A percentile compares a stretch with the other conserved stretches of the same genome.
Conservation (phyloP, 2,888 invertebrate genomes). For the Pammene fasciana region DNA sequence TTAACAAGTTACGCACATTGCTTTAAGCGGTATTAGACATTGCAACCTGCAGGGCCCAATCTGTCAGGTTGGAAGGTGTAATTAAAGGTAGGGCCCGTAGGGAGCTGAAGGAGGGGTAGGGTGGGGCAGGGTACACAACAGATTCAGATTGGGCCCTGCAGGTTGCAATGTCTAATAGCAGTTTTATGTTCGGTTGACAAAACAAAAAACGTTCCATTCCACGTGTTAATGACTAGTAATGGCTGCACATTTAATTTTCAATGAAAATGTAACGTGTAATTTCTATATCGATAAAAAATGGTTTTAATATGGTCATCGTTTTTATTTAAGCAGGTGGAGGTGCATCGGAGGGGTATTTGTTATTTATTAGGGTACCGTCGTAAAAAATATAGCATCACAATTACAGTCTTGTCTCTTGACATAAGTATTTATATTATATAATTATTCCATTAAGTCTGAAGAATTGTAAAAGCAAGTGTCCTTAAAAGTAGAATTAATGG, state of each 20-base stretch:
- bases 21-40: no score
- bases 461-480: constrained; percentile 20
- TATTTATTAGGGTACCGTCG: constrained; percentile 61
- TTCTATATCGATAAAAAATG: constrained; percentile 53
- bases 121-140: no score
- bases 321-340: constrained; percentile 71
- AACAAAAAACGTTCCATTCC: constrained; percentile 25
- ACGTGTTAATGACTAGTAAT: constrained; percentile 34
- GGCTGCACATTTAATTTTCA: constrained; percentile 30
- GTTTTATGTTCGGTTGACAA: constrained; percentile 36
- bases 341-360: constrained; percentile 57
- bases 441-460: constrained; percentile 48
- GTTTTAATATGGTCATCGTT: constrained; percentile 65
- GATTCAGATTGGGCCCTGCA: no score
- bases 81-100: no score
- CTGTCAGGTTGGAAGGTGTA: no score
- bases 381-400: constrained; percentile 70
- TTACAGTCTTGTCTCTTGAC: constrained; percentile 64
- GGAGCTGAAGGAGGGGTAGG: no score
- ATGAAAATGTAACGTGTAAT: constrained; percentile 48
- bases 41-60: no score
- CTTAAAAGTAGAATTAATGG: constrained; percentile 26
- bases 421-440: constrained; percentile 61
- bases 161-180: no score
- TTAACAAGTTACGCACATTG: constrained; percentile 28